A percentile compares a stretch with the other conserved stretches of the same genome.
Conservation (phyloP, 2,888 invertebrate species). For the Cecidostiba fungosa region DNA sequence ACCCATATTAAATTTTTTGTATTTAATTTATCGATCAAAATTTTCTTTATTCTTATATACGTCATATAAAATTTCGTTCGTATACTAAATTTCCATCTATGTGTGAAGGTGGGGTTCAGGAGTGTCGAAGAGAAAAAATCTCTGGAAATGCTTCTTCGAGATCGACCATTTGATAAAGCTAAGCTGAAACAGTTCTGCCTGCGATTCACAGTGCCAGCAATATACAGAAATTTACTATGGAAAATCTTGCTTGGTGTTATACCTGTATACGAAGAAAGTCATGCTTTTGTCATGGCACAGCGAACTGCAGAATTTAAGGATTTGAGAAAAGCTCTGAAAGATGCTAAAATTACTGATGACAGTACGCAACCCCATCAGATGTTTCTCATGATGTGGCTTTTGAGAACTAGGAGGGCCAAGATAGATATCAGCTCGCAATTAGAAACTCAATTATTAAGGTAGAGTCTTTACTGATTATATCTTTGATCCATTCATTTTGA, state of each 20-base stretch:
- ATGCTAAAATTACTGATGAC: conserved; percentile 85
- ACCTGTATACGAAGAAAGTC: conserved; percentile 89
- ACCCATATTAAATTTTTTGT: not conserved
- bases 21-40: not conserved
- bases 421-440: conserved; percentile 76
- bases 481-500: conserved; percentile 17
- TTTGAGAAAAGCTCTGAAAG: conserved; percentile 86
- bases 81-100: conserved; percentile 1
- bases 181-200: conserved; percentile 93
- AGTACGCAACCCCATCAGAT: conserved; percentile 85
- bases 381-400: conserved; percentile 90
- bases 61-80: not conserved
- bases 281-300: conserved; percentile 88
- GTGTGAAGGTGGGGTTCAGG: conserved; percentile 87
- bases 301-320: conserved; percentile 89
- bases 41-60: not conserved
- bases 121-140: conserved; percentile 96
- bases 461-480: conserved; percentile 14
- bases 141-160: conserved; percentile 92
- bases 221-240: conserved; percentile 92
- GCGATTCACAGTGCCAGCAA: conserved; percentile 90
- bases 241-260: conserved; percentile 91
- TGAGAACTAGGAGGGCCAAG: conserved; percentile 87
- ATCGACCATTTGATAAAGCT: conserved; percentile 89
- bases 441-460: conserved; percentile 76